Evolutionary conservation across 53 echinoderm and acorn worm genomes (phyloP).

Genomic region (Crossaster papposus): DNA sequence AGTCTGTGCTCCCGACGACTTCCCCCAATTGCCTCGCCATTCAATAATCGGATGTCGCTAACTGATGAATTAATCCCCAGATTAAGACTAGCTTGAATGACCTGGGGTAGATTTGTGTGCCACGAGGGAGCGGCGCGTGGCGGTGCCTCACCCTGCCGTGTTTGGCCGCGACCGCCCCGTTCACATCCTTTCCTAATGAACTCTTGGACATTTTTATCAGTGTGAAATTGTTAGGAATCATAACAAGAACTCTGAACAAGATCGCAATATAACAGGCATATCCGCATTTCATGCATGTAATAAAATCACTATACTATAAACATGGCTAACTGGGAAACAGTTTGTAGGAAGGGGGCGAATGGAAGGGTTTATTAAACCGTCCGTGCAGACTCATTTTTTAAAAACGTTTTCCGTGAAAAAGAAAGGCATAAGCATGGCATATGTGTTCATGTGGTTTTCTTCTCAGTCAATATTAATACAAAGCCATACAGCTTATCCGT

Average conservation of each 20-base stretch:
- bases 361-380: too few relatives aligned
- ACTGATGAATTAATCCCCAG: conserved; percentile 48
- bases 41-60: neutral
- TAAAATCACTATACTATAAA: too few relatives aligned
- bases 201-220: neutral
- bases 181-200: neutral
- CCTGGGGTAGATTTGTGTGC: neutral
- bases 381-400: too few relatives aligned
- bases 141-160: neutral
- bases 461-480: neutral
- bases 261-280: too few relatives aligned
- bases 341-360: too few relatives aligned
- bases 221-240: neutral
- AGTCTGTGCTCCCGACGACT: conserved; percentile 4
- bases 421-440: too few relatives aligned
- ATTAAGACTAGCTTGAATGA: neutral
- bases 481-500: neutral
- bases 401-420: too few relatives aligned
- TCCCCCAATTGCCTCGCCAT: neutral
- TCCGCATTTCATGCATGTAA: too few relatives aligned
- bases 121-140: neutral
- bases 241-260: too few relatives aligned
- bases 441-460: neutral
- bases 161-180: neutral
- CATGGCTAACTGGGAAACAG: too few relatives aligned